Percentiles rank a stretch among this genome's conserved stretches.
These are phyloP conservation scores for Iphiclides podalirius DNA, from an alignment of 2,888 invertebrate genomes.

Conservation along the genomic window DNA sequence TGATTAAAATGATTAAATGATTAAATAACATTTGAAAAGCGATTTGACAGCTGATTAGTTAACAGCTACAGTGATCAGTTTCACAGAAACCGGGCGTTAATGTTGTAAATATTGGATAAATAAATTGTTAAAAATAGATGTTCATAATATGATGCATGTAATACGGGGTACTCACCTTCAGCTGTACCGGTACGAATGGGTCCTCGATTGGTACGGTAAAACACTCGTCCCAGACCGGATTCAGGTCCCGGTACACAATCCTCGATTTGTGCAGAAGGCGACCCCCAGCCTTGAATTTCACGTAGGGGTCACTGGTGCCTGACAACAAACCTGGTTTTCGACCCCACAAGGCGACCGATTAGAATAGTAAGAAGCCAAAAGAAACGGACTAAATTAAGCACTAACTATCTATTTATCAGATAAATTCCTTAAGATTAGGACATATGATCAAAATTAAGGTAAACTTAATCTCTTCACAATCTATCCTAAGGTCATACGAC, in stretches of 20 bases:
- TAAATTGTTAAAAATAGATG: too few species aligned
- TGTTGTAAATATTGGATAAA: too few species aligned
- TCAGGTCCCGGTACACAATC: constrained; percentile 95
- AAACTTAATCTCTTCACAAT: too few species aligned
- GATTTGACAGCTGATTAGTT: too few species aligned
- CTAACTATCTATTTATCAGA: too few species aligned
- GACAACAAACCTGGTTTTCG: constrained; percentile 76
- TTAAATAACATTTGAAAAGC: too few species aligned
- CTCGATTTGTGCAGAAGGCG: constrained; percentile 95
- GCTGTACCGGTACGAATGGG: constrained; percentile 89
- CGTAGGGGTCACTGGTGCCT: constrained; percentile 98
- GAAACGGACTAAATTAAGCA: constrained; percentile 44
- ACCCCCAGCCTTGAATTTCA: constrained; percentile 95
- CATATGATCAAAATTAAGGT: not conserved
- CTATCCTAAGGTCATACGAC: too few species aligned
- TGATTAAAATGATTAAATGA: too few species aligned
- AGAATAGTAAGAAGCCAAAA: constrained; percentile 64
- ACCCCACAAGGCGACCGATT: constrained; percentile 60
- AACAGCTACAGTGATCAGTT: too few species aligned
- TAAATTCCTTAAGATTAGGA: too few species aligned
- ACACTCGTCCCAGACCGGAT: constrained; percentile 99
- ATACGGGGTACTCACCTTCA: constrained; percentile 87
- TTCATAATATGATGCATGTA: too few species aligned
- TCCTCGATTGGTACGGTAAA: constrained; percentile 96
- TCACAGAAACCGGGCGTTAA: too few species aligned